Evolutionary conservation across 2,797 vertebrate genomes (phyloP).

Genomic region (Ctenopoma kingsleyae): DNA sequence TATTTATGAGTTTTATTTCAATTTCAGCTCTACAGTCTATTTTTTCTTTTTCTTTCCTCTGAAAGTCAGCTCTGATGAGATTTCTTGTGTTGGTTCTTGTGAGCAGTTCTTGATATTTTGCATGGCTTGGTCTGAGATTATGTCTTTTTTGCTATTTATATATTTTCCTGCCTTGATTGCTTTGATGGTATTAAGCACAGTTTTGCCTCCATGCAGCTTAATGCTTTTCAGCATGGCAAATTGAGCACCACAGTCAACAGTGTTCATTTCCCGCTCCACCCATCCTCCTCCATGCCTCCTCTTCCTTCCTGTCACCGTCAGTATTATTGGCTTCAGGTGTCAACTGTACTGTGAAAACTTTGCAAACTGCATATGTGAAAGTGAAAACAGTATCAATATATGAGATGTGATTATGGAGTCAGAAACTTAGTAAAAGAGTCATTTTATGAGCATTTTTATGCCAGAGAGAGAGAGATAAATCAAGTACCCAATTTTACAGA

Average conservation of each 20-base stretch:
- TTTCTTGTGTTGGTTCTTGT: constrained; percentile 74
- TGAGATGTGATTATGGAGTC: constrained; percentile 38
- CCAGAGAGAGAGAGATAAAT: constrained; percentile 23
- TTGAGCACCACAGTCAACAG: constrained; percentile 81
- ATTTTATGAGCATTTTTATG: constrained; percentile 44
- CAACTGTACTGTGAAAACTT: constrained; percentile 93
- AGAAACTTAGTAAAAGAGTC: constrained; percentile 39
- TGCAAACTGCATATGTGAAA: constrained; percentile 38
- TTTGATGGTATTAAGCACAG: constrained; percentile 86
- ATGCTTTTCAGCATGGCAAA: constrained; percentile 84
- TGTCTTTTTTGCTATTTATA: constrained; percentile 66
- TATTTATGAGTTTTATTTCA: constrained; percentile 79
- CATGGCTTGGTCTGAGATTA: constrained; percentile 84
- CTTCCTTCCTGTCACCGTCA: constrained; percentile 77
- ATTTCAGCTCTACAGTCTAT: constrained; percentile 69
- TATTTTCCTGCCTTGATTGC: constrained; percentile 80
- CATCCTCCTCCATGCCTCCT: constrained; percentile 62
- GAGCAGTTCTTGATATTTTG: constrained; percentile 81
- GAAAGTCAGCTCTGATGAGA: constrained; percentile 56
- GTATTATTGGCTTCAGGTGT: constrained; percentile 85
- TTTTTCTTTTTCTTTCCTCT: constrained; percentile 57
- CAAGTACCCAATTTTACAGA: constrained; percentile 28
- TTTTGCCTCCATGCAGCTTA: constrained; percentile 82
- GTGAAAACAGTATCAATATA: constrained; percentile 39
- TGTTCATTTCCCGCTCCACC: constrained; percentile 84